A percentile compares a stretch with the other conserved stretches of the same genome.
These are phyloP conservation scores for Amblyjoppa proteus DNA, from an alignment of 2,888 invertebrate genomes.

Conservation along the genomic window DNA sequence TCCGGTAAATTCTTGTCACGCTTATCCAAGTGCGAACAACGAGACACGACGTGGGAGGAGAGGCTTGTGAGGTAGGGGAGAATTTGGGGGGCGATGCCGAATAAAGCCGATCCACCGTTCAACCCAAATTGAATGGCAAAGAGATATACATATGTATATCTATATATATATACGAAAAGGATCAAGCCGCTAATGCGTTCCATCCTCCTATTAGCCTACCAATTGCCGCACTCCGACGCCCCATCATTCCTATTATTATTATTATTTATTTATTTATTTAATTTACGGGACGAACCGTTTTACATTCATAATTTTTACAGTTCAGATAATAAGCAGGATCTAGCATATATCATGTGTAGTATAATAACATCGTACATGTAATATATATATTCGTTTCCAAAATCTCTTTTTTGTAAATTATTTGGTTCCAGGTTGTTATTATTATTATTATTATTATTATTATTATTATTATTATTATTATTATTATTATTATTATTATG, in stretches of 20 bases:
- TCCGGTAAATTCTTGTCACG: constrained; percentile 58
- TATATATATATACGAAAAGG: constrained; percentile 31
- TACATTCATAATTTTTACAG: no score
- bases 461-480: constrained; percentile 24
- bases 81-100: constrained; percentile 19
- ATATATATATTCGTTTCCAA: no score
- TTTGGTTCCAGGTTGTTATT: not conserved
- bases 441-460: not conserved
- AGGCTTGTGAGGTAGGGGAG: constrained; percentile 16
- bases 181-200: constrained; percentile 64
- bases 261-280: no score
- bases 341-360: no score
- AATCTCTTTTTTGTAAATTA: no score
- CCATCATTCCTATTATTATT: constrained; percentile 23
- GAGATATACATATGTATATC: constrained; percentile 17
- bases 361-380: no score
- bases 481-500: not conserved
- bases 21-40: constrained; percentile 55
- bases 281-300: no score
- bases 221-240: constrained; percentile 45
- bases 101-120: constrained; percentile 43
- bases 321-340: no score
- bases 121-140: constrained; percentile 66
- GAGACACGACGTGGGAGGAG: constrained; percentile 20
- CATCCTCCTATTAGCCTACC: constrained; percentile 61